Evolutionary conservation across 2,797 vertebrate species (phyloP), one percentile per base, ranked within the genome.

Genomic region (Fistularia commersonii): DNA sequence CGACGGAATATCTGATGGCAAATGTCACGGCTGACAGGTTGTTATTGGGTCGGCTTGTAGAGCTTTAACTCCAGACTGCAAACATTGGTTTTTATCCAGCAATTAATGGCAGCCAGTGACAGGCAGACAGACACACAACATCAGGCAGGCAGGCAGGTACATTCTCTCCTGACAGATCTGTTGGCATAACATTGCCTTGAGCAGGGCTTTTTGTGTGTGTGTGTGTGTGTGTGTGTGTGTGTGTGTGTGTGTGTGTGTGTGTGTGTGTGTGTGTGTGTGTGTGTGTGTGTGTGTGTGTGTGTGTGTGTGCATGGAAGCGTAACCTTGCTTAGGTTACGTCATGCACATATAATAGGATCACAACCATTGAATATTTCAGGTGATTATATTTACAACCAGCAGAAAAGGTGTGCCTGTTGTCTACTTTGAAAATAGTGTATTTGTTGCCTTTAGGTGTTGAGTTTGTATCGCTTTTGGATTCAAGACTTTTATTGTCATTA

Each of bases 91-190:
- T 32, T 61, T 23, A 59, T 45, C 48, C 12, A 46, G 43, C 46
- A 61, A 78, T 73, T 64, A 67, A 60, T 44, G 49, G 41, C 33
- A 56, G 3, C 48, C 37, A 53, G 54, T 55, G 39, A 69, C 40
- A 37, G 11, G 8, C 33, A 45, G 55, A 11, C 46, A 51, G 63
- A 51, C 58, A 58, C 68, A 72, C 49, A 49, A 8, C 12, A 36
- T 6, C 63, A 62, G 68, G 46, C 66, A 48, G 61, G 14, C 47
- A 1, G 39, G 41, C 52, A 42, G 12, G n/a, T 45, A 64, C 35
- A 6, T 35, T 57, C 51, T 49, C 60, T 43, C 13, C 36, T 41
- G 52, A 48, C 56, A 56, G 39, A 42, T 45, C 69, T 13, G 42
- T 41, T 50, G 32, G 63, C 54, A 55, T 51, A 34, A 51, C 46